Evolutionary conservation across 2,113 vertebrate genomes (phyloP).

Genomic region (Ctenomys sociabilis): DNA sequence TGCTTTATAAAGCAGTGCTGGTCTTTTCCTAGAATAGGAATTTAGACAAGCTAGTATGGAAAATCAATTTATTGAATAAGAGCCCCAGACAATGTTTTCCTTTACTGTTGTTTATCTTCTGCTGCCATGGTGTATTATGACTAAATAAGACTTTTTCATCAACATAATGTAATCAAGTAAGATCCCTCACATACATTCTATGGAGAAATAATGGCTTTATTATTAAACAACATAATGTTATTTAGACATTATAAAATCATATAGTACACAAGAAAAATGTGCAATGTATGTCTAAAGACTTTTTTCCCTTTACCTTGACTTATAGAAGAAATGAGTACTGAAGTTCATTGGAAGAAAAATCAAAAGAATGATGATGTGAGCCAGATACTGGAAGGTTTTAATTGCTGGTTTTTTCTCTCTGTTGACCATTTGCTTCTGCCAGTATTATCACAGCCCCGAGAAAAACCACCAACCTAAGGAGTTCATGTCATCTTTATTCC

Average conservation of each 20-base stretch:
- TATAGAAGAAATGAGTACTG: not conserved
- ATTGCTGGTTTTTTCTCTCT: not conserved
- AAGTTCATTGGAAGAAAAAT: not conserved
- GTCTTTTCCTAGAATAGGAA: not conserved
- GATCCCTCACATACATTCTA: not conserved
- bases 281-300: not conserved
- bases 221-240: slow-evolving; percentile 33
- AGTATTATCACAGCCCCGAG: not conserved
- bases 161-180: slow-evolving; percentile 40
- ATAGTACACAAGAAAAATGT: not conserved
- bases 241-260: slow-evolving; percentile 7
- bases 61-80: slow-evolving; percentile 60
- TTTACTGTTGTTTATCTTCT: slow-evolving; percentile 25
- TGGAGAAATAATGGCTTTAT: slow-evolving; percentile 1
- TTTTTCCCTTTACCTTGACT: not conserved
- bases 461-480: not conserved
- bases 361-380: not conserved
- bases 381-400: not conserved
- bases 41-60: slow-evolving; percentile 51
- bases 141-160: slow-evolving; percentile 31
- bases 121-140: not conserved
- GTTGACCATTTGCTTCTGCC: not conserved
- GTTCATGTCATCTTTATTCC: not conserved
- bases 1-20: slow-evolving; percentile 57
- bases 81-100: not conserved